Evolutionary conservation across 2,888 invertebrate genomes (phyloP), one percentile per base, ranked within the genome.

Genomic region (Smittia sp.): DNA sequence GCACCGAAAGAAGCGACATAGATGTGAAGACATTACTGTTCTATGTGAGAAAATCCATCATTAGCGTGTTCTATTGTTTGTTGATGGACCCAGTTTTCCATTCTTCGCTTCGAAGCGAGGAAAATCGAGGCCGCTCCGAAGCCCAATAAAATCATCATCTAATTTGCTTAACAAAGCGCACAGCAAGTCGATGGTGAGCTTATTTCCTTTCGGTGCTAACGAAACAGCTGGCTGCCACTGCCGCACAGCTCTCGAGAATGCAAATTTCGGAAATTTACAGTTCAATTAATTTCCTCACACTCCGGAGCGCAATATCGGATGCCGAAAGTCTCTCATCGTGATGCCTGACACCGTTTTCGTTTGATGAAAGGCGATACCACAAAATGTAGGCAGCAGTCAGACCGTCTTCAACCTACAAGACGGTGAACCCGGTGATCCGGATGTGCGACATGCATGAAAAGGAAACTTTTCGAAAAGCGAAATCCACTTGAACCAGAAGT

Each of bases 31-130:
- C 15, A 15, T 46, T 46, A 46, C 46, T n/a, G 46, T 46, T 46
- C 46, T 46, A 15, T 46, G 46, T 46, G 46, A 46, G 46, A 46
- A 46, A 46, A n/a, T 11, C 15, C 11, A 46, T 46, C 46, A 46
- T 46, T 46, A 46, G 15, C 46, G 46, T 46, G 46, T 46, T 46
- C 46, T 46, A 46, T 46, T 46, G 46, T 46, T 46, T 46, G 46
- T 15, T 11, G 15, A 46, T 46, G 46, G 46, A 46, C 46, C 46
- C 15, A 46, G 15, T 46, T 46, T 46, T 15, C 46, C 15, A 46
- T 46, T n/a, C 32, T 32, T 32, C 9, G 32, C 32, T 32, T 3
- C 9, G 4, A 9, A 32, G 32, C 46, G 46, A n/a, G 46, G 46
- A 46, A 46, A 46, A 46, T 46, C 46, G 46, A 15, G 46, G 46